Evolutionary conservation across 2,797 vertebrate species (phyloP), one percentile per base, ranked within the genome.

Genomic region (Cuculus canorus): DNA sequence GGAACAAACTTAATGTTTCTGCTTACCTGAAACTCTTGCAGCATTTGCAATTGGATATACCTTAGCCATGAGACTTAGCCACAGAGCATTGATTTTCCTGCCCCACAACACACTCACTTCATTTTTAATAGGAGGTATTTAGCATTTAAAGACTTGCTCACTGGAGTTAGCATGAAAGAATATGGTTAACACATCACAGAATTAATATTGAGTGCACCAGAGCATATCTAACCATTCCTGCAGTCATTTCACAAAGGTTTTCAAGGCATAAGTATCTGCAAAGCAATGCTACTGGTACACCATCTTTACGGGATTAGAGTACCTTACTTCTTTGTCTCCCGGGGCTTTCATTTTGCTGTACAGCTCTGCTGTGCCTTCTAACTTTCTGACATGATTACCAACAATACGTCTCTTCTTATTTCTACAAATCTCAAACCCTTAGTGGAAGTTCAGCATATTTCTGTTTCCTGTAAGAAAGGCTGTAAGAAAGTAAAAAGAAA

Each of bases 221-320:
- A 72, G 47, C 25, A 27, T 61, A 71, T 56, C 71, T 32, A 65
- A 70, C 28, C 14, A 13, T 23, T 75, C 57, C 56, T 54, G 30
- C 32, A 81, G 28, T 73, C 63, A 70, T 47, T 63, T 73, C 63
- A 64, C n/a, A 70, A 56, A 88, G 35, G 52, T 76, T 92, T 90
- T 84, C 52, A 92, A 78, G 66, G 48, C 6, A 3, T 30, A 52
- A 24, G 30, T 59, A 17, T 88, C 45, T 86, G 88, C 47, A 45
- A 65, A 81, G 72, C 30, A 53, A 18, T 52, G 10, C 15, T 79
- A 17, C 30, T 25, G 39, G n/a, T 37, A 35, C 27, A 23, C 48
- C 35, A 9, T 45, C 17, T 81, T 86, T 27, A 59, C 48, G 56
- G 32, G 17, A 76, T 82, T 48, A 65, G 35, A 72, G 30, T 17